These are phyloP conservation scores for Choristoneura fumiferana DNA, from an alignment of 1,140 invertebrate species.

Conservation along the genomic window DNA sequence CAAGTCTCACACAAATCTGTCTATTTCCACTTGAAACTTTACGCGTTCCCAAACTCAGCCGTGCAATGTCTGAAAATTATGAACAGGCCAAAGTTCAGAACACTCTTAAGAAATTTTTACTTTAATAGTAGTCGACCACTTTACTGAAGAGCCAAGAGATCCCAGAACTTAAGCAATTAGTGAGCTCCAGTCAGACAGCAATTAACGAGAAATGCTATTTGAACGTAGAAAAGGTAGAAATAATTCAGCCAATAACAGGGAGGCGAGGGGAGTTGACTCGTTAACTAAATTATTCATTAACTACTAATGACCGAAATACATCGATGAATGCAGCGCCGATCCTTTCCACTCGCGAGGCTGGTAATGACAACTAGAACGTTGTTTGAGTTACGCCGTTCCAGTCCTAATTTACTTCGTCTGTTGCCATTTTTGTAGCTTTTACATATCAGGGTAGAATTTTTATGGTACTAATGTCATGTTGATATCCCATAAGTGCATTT, in stretches of 20 bases:
- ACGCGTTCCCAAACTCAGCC: slow-evolving; percentile 36
- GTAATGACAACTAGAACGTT: too few species aligned
- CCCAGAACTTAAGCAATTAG: slow-evolving; percentile 75
- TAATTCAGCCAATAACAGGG: slow-evolving; percentile 67
- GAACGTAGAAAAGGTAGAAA: slow-evolving; percentile 68
- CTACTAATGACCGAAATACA: slow-evolving; percentile 59
- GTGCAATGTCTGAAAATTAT: slow-evolving; percentile 41
- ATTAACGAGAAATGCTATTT: slow-evolving; percentile 73
- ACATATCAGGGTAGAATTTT: too few species aligned
- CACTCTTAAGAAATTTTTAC: slow-evolving; percentile 66
- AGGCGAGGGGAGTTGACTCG: slow-evolving; percentile 45
- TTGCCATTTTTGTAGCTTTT: too few species aligned
- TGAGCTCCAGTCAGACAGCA: slow-evolving; percentile 71
- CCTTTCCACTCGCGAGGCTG: neutral
- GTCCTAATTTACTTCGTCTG: too few species aligned
- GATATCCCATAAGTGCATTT: too few species aligned
- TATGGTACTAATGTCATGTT: too few species aligned
- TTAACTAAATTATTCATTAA: slow-evolving; percentile 67
- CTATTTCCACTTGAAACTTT: slow-evolving; percentile 13
- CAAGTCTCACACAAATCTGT: neutral
- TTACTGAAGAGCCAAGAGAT: slow-evolving; percentile 64
- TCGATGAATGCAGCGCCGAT: slow-evolving; percentile 29
- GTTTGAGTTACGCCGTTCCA: too few species aligned
- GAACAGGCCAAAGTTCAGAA: slow-evolving; percentile 60
- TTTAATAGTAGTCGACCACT: slow-evolving; percentile 69